phyloP scores from a whole-genome alignment of 1,140 invertebrate genomes.

The Platorchestia sp. region DNA sequence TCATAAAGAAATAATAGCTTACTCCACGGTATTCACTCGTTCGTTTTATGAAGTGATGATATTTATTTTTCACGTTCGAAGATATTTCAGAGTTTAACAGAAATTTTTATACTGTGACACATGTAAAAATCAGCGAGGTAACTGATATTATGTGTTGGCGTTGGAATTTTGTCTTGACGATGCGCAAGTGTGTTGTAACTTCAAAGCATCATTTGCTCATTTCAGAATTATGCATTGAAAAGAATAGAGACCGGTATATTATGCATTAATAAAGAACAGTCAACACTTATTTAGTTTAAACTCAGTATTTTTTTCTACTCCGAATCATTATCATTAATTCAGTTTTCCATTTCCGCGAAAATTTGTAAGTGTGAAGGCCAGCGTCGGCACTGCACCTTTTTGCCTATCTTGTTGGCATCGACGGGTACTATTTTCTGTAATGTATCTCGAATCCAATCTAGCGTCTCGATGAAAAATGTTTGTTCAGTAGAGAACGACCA shows the following conservation, averaged over 20 bases:
- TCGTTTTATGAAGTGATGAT: too few relatives aligned
- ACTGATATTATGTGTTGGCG: too few relatives aligned
- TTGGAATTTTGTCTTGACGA: not conserved
- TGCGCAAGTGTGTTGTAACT: not conserved
- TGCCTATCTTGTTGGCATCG: not conserved
- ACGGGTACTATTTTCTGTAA: not conserved
- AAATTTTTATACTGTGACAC: too few relatives aligned
- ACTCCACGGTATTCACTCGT: too few relatives aligned
- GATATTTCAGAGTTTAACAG: too few relatives aligned
- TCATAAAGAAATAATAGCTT: too few relatives aligned
- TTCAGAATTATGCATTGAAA: not conserved
- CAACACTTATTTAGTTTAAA: not conserved
- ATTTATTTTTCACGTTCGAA: too few relatives aligned
- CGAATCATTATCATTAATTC: not conserved
- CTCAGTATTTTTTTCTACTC: too few relatives aligned
- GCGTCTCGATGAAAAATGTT: not conserved
- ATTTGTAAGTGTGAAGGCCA: not conserved
- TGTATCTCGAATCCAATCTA: not conserved
- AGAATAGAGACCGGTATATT: not conserved
- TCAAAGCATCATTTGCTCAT: not conserved
- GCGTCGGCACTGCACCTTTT: not conserved
- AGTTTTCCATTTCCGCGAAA: not conserved
- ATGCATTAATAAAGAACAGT: not conserved
- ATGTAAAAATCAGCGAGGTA: too few relatives aligned
- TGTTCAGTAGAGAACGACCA: not conserved